A percentile compares a stretch with the other conserved stretches of the same genome.
phyloP scores from a whole-genome alignment of 2,113 vertebrate genomes.

The Sceloporus undulatus region DNA sequence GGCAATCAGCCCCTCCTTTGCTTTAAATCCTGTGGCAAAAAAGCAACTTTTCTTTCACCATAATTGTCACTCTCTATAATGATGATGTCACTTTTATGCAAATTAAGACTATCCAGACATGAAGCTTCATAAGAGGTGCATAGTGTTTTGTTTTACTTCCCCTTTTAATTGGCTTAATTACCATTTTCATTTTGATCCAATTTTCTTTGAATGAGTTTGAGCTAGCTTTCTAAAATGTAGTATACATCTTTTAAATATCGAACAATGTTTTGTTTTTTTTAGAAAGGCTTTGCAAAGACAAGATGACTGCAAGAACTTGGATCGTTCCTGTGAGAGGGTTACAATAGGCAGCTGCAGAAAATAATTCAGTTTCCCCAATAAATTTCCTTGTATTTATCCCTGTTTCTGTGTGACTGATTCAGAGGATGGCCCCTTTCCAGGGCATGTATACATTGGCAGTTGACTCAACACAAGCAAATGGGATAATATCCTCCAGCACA shows the following conservation, averaged over 20 bases:
- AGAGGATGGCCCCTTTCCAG: too few species aligned
- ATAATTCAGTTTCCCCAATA: background rate
- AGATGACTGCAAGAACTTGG: background rate
- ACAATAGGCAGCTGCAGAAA: background rate
- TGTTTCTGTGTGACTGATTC: too few species aligned
- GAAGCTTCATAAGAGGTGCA: background rate
- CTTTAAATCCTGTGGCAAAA: background rate
- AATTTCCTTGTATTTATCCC: too few species aligned
- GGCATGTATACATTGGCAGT: too few species aligned
- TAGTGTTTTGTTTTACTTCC: conserved; percentile 12
- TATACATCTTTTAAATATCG: conserved; percentile 1
- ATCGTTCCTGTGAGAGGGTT: too few species aligned
- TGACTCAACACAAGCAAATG: too few species aligned
- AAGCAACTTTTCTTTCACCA: background rate
- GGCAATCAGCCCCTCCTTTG: conserved; percentile 31
- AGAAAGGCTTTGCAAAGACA: background rate
- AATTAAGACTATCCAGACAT: background rate
- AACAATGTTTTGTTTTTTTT: background rate
- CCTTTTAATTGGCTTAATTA: conserved; percentile 28
- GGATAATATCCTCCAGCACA: too few species aligned
- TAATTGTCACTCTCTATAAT: background rate
- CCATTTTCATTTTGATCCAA: conserved; percentile 11
- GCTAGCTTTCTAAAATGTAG: conserved; percentile 30
- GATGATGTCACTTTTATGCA: background rate
- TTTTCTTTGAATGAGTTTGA: background rate